Percentiles rank a stretch among this genome's conserved stretches.
Evolutionary conservation across 23 tunicate genomes (phyloP).

Genomic region (Halocynthia roretzi): DNA sequence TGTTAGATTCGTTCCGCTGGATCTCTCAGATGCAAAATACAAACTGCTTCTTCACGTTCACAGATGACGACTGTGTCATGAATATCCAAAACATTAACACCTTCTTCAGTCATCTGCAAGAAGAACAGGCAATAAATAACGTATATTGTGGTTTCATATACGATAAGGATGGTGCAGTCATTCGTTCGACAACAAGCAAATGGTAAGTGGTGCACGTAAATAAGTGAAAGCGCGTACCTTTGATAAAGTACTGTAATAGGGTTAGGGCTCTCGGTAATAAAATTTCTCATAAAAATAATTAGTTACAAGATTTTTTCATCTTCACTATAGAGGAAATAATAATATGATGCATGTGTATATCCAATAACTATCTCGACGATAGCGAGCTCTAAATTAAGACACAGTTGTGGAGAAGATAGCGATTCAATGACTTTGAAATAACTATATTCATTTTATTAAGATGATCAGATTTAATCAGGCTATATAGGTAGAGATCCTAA

Average conservation of each 20-base stretch:
- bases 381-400: no score
- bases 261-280: background rate
- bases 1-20: slow-evolving; percentile 60
- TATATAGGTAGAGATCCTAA: no score
- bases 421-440: no score
- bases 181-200: slow-evolving; percentile 31
- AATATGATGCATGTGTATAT: no score
- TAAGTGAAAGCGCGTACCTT: background rate
- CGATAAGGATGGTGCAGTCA: slow-evolving; percentile 19
- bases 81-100: slow-evolving; percentile 29
- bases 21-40: slow-evolving; percentile 28
- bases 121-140: slow-evolving; percentile 13
- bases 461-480: no score
- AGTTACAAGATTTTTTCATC: no score
- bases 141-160: slow-evolving; percentile 71
- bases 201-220: slow-evolving; percentile 30
- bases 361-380: no score
- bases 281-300: no score
- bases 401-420: no score
- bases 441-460: no score
- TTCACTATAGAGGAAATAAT: no score
- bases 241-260: background rate
- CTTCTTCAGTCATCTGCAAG: slow-evolving; percentile 17
- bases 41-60: slow-evolving; percentile 40
- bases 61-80: slow-evolving; percentile 93